Evolutionary conservation across 2,797 vertebrate genomes (phyloP).

Genomic region (Bradypodion ventrale): DNA sequence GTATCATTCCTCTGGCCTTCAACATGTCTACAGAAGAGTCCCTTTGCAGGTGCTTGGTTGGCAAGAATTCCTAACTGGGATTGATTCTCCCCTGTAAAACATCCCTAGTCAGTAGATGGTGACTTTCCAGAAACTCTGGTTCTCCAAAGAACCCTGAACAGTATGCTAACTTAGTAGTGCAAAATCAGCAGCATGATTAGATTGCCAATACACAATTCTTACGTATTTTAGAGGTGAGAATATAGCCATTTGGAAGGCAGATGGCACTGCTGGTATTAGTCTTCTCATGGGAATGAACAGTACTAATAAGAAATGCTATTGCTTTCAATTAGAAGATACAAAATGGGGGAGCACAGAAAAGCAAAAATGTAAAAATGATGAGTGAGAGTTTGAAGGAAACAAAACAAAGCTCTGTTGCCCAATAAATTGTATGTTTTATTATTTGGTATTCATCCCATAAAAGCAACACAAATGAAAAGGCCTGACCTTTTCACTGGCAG

Average conservation of each 20-base stretch:
- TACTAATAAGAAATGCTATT: constrained; percentile 30
- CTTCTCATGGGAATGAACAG: constrained; percentile 14
- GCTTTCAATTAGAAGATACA: constrained; percentile 30
- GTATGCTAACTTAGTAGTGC: background rate
- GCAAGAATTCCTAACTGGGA: background rate
- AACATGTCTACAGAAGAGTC: background rate
- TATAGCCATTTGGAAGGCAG: constrained; percentile 19
- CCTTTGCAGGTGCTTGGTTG: background rate
- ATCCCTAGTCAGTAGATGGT: background rate
- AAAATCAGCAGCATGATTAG: constrained; percentile 13
- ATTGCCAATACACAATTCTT: constrained; percentile 23
- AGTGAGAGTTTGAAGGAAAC: constrained; percentile 24
- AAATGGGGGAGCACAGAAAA: constrained; percentile 35
- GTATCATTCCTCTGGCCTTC: background rate
- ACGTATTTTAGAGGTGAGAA: constrained; percentile 8
- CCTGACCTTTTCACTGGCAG: constrained; percentile 64
- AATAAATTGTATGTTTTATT: constrained; percentile 49
- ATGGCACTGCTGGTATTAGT: constrained; percentile 5
- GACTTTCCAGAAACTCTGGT: background rate
- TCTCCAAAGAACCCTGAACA: background rate
- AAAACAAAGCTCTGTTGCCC: constrained; percentile 31
- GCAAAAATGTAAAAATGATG: constrained; percentile 20
- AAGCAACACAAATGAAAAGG: constrained; percentile 60
- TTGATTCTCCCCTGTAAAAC: no score
- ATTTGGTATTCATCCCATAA: constrained; percentile 67